Evolutionary conservation across 1,140 invertebrate genomes (phyloP).

Genomic region (Penaeus indicus): DNA sequence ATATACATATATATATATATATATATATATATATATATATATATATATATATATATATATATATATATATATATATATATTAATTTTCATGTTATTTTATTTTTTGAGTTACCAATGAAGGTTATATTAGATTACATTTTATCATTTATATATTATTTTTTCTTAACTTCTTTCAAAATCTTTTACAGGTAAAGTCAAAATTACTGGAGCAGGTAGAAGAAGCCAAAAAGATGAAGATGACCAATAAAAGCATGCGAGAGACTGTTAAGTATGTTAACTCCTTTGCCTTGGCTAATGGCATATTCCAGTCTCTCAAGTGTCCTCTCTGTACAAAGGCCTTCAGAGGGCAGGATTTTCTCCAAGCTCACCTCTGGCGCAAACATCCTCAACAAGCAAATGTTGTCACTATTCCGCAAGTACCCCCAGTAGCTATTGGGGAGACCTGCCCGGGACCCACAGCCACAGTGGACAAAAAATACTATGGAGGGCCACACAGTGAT

Average conservation of each 20-base stretch:
- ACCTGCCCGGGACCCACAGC: background rate
- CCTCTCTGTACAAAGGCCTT: conserved; percentile 51
- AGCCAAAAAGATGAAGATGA: conserved; percentile 54
- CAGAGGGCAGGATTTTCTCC: conserved; percentile 44
- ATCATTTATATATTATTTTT: background rate
- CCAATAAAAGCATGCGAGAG: conserved; percentile 54
- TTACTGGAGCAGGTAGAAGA: conserved; percentile 52
- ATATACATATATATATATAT: too few species aligned
- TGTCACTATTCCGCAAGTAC: background rate
- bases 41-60: too few species aligned
- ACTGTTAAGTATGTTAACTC: conserved; percentile 59
- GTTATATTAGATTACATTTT: background rate
- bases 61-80: too few species aligned
- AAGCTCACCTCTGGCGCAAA: conserved; percentile 53
- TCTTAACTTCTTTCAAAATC: background rate
- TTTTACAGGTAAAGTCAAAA: conserved; percentile 51
- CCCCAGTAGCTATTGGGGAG: too few species aligned
- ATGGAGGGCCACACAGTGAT: background rate
- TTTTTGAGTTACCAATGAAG: background rate
- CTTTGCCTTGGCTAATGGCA: conserved; percentile 50
- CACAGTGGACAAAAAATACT: background rate
- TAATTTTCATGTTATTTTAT: background rate
- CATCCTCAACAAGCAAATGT: conserved; percentile 44
- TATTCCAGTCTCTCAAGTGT: conserved; percentile 48
- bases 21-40: too few species aligned